A percentile compares a stretch with the other conserved stretches of the same genome.
Evolutionary conservation across 1,140 invertebrate species (phyloP).

Genomic region (Ganaspis sp.): DNA sequence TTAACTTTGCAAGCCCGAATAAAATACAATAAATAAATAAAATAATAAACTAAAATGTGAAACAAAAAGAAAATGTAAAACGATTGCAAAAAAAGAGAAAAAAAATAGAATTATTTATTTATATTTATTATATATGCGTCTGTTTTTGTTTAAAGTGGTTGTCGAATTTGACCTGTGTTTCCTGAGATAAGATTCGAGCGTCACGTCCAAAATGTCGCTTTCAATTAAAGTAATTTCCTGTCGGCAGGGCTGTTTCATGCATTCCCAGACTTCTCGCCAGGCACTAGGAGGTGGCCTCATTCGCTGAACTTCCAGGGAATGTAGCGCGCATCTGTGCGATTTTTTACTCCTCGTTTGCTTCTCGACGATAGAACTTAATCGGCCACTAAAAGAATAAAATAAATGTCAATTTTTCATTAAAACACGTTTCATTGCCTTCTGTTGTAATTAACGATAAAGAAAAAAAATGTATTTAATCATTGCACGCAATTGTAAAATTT

Average conservation of each 20-base stretch:
- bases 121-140: slow-evolving; percentile 30
- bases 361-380: slow-evolving; percentile 86
- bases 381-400: slow-evolving; percentile 77
- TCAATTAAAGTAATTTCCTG: slow-evolving; percentile 92
- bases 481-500: no score
- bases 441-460: no score
- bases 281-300: slow-evolving; percentile 82
- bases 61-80: no score
- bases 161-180: slow-evolving; percentile 95
- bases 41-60: not conserved
- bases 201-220: slow-evolving; percentile 86
- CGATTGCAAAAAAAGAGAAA: no score
- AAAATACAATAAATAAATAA: no score
- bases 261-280: slow-evolving; percentile 91
- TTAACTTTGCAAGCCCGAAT: no score
- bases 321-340: slow-evolving; percentile 89
- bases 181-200: slow-evolving; percentile 90
- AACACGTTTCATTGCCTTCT: no score
- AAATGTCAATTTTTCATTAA: slow-evolving; percentile 1
- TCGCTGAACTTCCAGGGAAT: slow-evolving; percentile 91
- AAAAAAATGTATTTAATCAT: no score
- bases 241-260: slow-evolving; percentile 88
- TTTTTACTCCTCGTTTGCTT: slow-evolving; percentile 91
- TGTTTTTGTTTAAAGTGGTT: no score
- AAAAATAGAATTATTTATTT: no score